Evolutionary conservation across 2,113 vertebrate species (phyloP).

Genomic region (Malurus alboscapulatus): DNA sequence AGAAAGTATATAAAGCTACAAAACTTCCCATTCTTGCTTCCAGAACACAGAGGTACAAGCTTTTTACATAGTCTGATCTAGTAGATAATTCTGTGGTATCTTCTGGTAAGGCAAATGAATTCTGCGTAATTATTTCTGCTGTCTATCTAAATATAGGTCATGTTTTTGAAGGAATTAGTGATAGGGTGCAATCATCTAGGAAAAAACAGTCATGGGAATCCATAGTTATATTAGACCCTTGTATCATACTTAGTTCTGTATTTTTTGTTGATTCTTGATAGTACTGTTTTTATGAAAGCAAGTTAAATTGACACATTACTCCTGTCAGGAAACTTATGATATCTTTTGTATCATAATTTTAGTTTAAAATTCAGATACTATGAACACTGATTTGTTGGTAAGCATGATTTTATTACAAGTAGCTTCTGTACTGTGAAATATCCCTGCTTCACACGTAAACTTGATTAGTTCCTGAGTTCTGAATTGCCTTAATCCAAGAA

Average conservation of each 20-base stretch:
- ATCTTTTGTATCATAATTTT: background rate
- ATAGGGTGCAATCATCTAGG: background rate
- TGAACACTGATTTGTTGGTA: background rate
- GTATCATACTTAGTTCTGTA: background rate
- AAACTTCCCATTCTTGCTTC: background rate
- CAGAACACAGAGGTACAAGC: background rate
- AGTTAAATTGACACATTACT: background rate
- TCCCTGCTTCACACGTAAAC: background rate
- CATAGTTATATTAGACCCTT: background rate
- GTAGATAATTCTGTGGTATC: background rate
- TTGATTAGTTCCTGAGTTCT: background rate
- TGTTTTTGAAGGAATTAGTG: background rate
- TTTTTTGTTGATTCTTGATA: background rate
- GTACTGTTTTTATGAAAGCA: background rate
- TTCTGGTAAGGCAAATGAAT: background rate
- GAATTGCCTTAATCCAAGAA: background rate
- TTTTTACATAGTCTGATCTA: background rate
- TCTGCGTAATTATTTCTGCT: background rate
- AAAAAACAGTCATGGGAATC: background rate
- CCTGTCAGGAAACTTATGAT: background rate
- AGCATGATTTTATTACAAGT: background rate
- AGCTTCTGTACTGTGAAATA: background rate
- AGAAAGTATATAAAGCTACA: background rate
- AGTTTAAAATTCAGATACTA: background rate
- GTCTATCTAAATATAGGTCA: background rate